Evolutionary conservation across 2,888 invertebrate species (phyloP).

Genomic region (Meganola albula): DNA sequence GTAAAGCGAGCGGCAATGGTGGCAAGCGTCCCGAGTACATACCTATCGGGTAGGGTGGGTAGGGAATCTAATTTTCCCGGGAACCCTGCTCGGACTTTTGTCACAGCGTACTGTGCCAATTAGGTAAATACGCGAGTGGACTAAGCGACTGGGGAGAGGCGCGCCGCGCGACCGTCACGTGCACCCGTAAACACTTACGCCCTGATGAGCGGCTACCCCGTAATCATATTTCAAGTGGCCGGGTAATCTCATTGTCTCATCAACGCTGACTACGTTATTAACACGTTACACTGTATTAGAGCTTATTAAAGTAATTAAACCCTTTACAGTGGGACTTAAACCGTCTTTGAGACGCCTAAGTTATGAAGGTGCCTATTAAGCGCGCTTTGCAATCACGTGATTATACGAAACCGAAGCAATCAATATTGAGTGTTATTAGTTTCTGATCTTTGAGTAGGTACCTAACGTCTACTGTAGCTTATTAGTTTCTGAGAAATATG

Average conservation of each 20-base stretch:
- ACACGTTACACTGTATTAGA: constrained; percentile 37
- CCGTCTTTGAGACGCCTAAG: constrained; percentile 27
- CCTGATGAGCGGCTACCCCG: constrained; percentile 47
- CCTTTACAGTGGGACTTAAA: constrained; percentile 24
- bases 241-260: constrained; percentile 45
- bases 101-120: constrained; percentile 64
- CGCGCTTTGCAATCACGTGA: constrained; percentile 25
- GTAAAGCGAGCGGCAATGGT: constrained; percentile 41
- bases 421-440: no score
- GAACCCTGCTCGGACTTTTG: constrained; percentile 58
- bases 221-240: constrained; percentile 59
- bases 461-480: no score
- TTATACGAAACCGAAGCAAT: constrained; percentile 15
- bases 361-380: constrained; percentile 21
- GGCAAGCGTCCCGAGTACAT: constrained; percentile 25
- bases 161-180: constrained; percentile 42
- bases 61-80: constrained; percentile 66
- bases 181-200: constrained; percentile 61
- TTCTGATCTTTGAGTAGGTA: no score
- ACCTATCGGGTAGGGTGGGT: constrained; percentile 30
- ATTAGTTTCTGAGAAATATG: no score
- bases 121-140: constrained; percentile 63
- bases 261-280: constrained; percentile 45
- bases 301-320: constrained; percentile 35
- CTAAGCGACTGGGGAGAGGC: constrained; percentile 19